Evolutionary conservation across 2,888 invertebrate genomes (phyloP).

Genomic region (Lycia hirtaria): DNA sequence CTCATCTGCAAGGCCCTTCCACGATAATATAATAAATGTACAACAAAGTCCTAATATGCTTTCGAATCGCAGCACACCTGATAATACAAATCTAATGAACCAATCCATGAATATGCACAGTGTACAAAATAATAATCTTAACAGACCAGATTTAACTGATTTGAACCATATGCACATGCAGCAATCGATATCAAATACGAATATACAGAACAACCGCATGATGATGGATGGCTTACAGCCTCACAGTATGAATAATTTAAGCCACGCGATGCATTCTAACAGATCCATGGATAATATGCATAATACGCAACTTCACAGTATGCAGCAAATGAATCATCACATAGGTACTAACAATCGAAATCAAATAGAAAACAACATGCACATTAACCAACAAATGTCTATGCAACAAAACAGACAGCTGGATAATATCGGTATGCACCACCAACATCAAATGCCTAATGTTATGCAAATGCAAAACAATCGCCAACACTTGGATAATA

Average conservation of each 20-base stretch:
- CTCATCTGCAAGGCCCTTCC: constrained; percentile 65
- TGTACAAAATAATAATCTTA: constrained; percentile 67
- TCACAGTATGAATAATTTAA: constrained; percentile 71
- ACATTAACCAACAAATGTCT: constrained; percentile 74
- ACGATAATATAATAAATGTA: constrained; percentile 68
- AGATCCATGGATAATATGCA: constrained; percentile 76
- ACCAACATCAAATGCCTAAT: constrained; percentile 78
- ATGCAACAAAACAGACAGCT: constrained; percentile 76
- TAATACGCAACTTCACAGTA: constrained; percentile 72
- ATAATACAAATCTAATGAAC: constrained; percentile 68
- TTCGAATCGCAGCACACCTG: constrained; percentile 71
- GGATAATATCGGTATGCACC: constrained; percentile 72
- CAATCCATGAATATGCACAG: constrained; percentile 77
- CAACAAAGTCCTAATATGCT: constrained; percentile 72
- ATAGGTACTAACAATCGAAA: constrained; percentile 64
- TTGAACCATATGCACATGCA: constrained; percentile 80
- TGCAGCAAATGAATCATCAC: constrained; percentile 79
- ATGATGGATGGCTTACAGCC: constrained; percentile 77
- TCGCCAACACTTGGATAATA: constrained; percentile 71
- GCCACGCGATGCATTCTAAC: constrained; percentile 74
- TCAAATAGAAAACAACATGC: constrained; percentile 74
- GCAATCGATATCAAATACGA: constrained; percentile 53
- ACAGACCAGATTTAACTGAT: constrained; percentile 69
- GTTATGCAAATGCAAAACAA: constrained; percentile 79
- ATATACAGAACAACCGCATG: constrained; percentile 78